Evolutionary conservation across 2,113 vertebrate species (phyloP).

Genomic region (Balaenoptera acutorostrata): DNA sequence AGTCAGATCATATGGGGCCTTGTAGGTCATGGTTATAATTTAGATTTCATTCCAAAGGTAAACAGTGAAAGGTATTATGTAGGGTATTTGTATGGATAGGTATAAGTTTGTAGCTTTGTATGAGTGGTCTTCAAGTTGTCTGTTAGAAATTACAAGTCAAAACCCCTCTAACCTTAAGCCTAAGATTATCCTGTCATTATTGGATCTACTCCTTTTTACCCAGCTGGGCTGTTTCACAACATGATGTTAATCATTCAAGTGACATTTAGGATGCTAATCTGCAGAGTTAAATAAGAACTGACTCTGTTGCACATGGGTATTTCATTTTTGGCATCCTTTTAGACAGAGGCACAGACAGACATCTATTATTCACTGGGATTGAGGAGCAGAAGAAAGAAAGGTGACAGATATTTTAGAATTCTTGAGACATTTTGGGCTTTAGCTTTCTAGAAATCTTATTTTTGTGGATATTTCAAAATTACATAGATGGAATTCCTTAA

Average conservation of each 20-base stretch:
- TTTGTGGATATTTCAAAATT: conserved; percentile 11
- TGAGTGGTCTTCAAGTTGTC: neutral
- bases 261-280: neutral
- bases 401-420: neutral
- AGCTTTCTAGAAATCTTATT: neutral
- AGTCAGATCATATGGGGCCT: neutral
- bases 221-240: neutral
- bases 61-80: neutral
- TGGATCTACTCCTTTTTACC: neutral
- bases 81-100: neutral
- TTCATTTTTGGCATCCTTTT: neutral
- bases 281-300: neutral
- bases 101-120: neutral
- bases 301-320: neutral
- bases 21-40: neutral
- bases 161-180: neutral
- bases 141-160: neutral
- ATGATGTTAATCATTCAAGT: neutral
- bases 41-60: neutral
- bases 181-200: neutral
- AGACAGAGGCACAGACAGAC: neutral
- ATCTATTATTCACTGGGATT: neutral
- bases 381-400: neutral
- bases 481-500: neutral
- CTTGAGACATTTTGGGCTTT: neutral